Base-by-base conservation (phyloP, 2,888 invertebrate species). In the Drosophila formosana region DNA sequence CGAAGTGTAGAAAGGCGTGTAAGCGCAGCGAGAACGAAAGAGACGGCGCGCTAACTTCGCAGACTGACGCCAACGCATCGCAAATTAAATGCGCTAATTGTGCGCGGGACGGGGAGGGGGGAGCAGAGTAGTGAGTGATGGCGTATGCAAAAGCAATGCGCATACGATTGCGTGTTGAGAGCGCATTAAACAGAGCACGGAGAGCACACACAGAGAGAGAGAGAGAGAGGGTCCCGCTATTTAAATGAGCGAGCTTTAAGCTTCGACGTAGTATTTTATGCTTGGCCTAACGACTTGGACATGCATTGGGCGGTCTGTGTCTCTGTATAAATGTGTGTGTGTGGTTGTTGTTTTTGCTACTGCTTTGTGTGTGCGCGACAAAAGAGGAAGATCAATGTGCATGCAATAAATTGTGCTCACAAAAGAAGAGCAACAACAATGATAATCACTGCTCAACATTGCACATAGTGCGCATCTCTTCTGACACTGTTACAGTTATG, bases 1-100 rank as follows among this genome's bases (percentile, higher is more conserved):
- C 84, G 90, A 89, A 89, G 85, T 89, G 90, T 89, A 83, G 81
- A 88, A 81, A 89, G 84, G 89, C 90, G 87, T 80, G 72, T 72
- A 46, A 23, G 30, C 26, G 23, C 30, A 25, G 43, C 7, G 52
- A 41, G 53, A 45, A 6, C 30, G 28, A 9, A 43, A 23, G 43
- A 37, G 53, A 41, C 50, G 49, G 39, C 30, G 37, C 47, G 8
- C n/a, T 7, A 18, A 4, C 18, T 6, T 37, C 9, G 41, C 34
- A 62, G 26, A 50, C 47, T 30, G 55, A 52, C 39, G 56, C 55
- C 46, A 47, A 57, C 78, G 76, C 78, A 77, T 73, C 65, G 46
- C 63, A 67, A 74, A 74, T 72, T 80, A 79, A 73, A 68, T 69
- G 87, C 75, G 87, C 79, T 88, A 89, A 85, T 82, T 89, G 78